Percentiles rank a stretch among this genome's conserved stretches.
Conservation (phyloP, 1,140 invertebrate species). For the Drosophila simulans region DNA sequence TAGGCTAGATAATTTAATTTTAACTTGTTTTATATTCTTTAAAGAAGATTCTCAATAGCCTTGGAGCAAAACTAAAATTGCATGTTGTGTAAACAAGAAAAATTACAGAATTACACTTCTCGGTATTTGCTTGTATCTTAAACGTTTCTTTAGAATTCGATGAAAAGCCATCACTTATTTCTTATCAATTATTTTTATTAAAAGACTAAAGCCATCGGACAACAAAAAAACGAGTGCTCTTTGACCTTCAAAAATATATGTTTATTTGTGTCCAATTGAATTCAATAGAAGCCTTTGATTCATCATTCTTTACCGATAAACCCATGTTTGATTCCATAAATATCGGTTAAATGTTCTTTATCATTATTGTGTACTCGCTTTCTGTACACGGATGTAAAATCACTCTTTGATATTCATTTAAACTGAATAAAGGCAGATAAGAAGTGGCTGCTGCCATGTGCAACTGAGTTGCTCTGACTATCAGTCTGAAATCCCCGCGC, state of each 20-base stretch:
- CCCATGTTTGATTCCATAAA: background rate
- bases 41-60: background rate
- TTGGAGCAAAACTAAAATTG: background rate
- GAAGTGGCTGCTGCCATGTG: slow-evolving; percentile 1
- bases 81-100: background rate
- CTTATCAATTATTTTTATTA: background rate
- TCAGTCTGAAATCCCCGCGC: background rate
- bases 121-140: background rate
- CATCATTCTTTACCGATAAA: background rate
- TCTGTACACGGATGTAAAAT: background rate
- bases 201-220: background rate
- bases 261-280: background rate
- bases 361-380: background rate
- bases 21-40: slow-evolving; percentile 7
- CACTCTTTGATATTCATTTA: slow-evolving; percentile 22
- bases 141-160: background rate
- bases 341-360: background rate
- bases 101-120: background rate
- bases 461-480: slow-evolving; percentile 6
- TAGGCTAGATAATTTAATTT: slow-evolving; percentile 36
- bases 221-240: background rate
- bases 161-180: too few relatives aligned
- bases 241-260: background rate
- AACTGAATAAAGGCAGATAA: slow-evolving; percentile 13
- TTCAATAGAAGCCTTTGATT: background rate